Percentiles rank a stretch among this genome's conserved stretches.
These are phyloP conservation scores for Saxicola maurus DNA, from an alignment of 2,797 vertebrate genomes.

Conservation along the genomic window DNA sequence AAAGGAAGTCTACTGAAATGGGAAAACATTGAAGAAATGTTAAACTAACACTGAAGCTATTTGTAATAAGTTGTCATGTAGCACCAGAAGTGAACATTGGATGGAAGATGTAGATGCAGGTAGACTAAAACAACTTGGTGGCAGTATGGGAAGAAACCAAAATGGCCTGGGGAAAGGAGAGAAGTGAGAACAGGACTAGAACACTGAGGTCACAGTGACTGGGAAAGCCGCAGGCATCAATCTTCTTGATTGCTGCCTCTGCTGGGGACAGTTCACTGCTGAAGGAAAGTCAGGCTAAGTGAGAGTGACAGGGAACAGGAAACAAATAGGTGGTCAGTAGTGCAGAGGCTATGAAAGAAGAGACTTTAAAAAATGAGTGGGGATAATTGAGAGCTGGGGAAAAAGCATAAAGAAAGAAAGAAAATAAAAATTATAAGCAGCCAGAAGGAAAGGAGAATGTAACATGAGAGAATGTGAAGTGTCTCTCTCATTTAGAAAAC, in stretches of 20 bases:
- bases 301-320: constrained; percentile 1
- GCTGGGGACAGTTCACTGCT: background rate
- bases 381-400: background rate
- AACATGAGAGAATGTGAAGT: background rate
- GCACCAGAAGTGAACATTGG: background rate
- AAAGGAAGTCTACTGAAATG: background rate
- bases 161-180: background rate
- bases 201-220: background rate
- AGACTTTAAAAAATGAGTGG: background rate
- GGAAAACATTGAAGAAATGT: background rate
- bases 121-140: background rate
- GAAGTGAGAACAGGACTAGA: background rate
- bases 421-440: background rate
- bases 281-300: background rate
- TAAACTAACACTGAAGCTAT: background rate
- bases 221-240: background rate
- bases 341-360: background rate
- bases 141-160: background rate
- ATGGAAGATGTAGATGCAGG: background rate
- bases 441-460: background rate
- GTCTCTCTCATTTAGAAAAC: background rate
- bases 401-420: background rate
- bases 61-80: background rate
- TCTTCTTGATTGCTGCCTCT: background rate
- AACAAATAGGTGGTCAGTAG: constrained; percentile 1